Base-by-base conservation (phyloP, 2,113 vertebrate genomes). In the Enhydra lutris region DNA sequence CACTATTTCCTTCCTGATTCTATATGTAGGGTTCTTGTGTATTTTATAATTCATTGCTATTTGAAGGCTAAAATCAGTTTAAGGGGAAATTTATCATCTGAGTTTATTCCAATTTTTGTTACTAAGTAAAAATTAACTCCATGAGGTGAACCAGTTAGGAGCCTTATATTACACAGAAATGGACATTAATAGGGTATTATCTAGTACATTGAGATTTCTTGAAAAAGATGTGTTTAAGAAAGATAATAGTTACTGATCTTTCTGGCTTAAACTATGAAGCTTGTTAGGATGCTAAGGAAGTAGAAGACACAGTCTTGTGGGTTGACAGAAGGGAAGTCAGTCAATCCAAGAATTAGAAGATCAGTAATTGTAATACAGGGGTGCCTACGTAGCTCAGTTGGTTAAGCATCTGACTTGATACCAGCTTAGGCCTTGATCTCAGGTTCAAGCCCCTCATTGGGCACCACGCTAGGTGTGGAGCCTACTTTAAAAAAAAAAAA, bases 111-210 rank as follows among this genome's bases (percentile, higher is more conserved):
- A 82, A 11, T 7, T 87, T 94, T 29, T 96, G 14, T 89, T 78
- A 87, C 34, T 96, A 84, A 93, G 29, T 95, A 86, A 95, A 83
- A 85, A 57, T 31, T 65, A 74, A 63, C 31, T 93, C 34, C 63
- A 24, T 95, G 39, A 83, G 90, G 31, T 61, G 20, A 96, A 89
- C n/a, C 88, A 80, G 11, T 81, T 79, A 88, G 39, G 42, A 92
- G n/a, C 42, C 50, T 97, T 86, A 92, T 83, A 45, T 80, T 81
- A 65, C 57, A 78, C 63, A 91, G 42, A 87, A 36, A 45, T 79
- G 23, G 61, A 83, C 8, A 82, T 85, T 42, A 82, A 45, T 86
- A 83, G 47, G 55, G 6, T 50, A 23, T 63, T 80, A 18, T 78
- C 47, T 87, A 61, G 13, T 74, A 84, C n/a, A 87, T 88, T 50